Base-by-base conservation (phyloP, 2,113 vertebrate genomes). In the Catharus fuscescens region DNA sequence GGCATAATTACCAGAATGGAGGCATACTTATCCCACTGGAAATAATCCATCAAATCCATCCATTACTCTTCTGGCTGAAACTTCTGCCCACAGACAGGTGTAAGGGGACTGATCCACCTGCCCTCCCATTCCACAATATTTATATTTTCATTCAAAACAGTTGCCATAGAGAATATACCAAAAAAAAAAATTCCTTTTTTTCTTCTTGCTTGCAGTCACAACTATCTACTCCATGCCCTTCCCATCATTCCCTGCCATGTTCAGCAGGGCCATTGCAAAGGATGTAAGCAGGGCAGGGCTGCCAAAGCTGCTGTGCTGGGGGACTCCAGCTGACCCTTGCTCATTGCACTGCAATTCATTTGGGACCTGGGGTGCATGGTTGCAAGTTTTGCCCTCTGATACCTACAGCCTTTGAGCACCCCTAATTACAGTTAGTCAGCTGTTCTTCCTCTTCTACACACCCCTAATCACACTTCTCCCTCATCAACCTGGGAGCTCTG, bases 401-500 rank as follows among this genome's bases (percentile, higher is more conserved):
- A 71, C 64, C 79, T 47, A 14, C 50, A 93, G 32, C 42, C 45
- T 73, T 80, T 47, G 20, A 94, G 80, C 90, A 59, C 26, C 54
- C n/a, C 64, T 83, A 70, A 77, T 80, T 94, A 70, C 82, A 62
- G 15, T n/a, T 29, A 86, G 54, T 47, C 54, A 50, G 28, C 66
- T 80, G 36, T n/a, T 90, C 66, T 74, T 38, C 29, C 26, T 8
- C 36, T 79, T 84, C 85, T 54, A 38, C 60, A 77, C 38, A 81
- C 38, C 66, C 83, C 65, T 92, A 95, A 88, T 94, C 91, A 92
- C 78, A 85, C 20, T 78, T 85, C 45, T 90, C 26, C 74, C 28
- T 70, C 84, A 85, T 87, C 89, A 93, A 8, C 65, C 80, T 85
- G 69, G 83, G 80, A 93, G 83, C 73, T 84, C 91, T 71, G 92